Percentiles rank a stretch among this genome's conserved stretches.
Conservation (phyloP, 2,888 invertebrate species). For the Dione vanillae region DNA sequence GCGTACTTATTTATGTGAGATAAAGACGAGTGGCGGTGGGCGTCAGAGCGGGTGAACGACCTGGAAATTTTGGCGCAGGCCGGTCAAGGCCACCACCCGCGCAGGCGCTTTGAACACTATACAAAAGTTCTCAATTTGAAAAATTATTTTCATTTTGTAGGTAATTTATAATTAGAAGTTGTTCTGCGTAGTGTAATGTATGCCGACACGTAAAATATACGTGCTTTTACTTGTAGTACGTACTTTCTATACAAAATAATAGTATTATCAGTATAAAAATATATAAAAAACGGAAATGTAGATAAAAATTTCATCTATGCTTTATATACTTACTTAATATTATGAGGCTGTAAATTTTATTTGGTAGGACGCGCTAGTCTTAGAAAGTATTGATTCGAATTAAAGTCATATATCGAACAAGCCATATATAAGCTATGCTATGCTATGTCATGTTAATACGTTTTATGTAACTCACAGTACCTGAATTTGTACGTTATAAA, state of each 20-base stretch:
- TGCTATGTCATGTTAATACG: too few relatives aligned
- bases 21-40: constrained; percentile 78
- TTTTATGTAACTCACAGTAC: too few relatives aligned
- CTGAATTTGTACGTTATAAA: too few relatives aligned
- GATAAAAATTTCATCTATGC: neutral
- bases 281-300: too few relatives aligned
- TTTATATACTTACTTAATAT: too few relatives aligned
- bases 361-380: too few relatives aligned
- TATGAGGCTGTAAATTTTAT: too few relatives aligned
- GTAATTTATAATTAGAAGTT: constrained; percentile 12
- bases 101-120: constrained; percentile 62
- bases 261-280: neutral
- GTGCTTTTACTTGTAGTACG: neutral
- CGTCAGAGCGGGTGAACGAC: constrained; percentile 78
- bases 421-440: too few relatives aligned
- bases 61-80: constrained; percentile 83
- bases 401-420: too few relatives aligned
- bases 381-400: too few relatives aligned
- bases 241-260: neutral
- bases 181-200: neutral
- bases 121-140: constrained; percentile 37
- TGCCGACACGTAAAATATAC: neutral
- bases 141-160: constrained; percentile 37
- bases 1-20: constrained; percentile 71
- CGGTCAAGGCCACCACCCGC: constrained; percentile 80